Percentiles rank a stretch among this genome's conserved stretches.
phyloP scores from a whole-genome alignment of 2,888 invertebrate species.

The Polymixis flavicincta region DNA sequence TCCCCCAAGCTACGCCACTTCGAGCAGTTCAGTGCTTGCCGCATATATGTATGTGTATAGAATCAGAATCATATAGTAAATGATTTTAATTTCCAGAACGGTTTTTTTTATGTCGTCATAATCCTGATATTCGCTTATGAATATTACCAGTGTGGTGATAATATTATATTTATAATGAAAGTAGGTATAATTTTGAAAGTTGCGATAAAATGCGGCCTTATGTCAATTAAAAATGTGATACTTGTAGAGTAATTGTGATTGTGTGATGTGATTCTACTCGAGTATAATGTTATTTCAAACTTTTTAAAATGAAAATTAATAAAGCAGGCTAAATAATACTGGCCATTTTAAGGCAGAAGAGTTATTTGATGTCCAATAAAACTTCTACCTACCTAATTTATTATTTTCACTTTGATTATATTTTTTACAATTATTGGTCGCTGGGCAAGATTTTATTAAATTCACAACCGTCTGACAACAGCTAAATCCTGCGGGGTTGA shows the following conservation, averaged over 20 bases:
- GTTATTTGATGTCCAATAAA: background rate
- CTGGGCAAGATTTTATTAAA: conserved; percentile 21
- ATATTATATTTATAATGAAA: conserved; percentile 8
- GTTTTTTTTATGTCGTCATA: background rate
- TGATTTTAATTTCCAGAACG: background rate
- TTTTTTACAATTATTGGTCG: conserved; percentile 1
- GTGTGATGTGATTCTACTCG: background rate
- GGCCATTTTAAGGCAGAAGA: background rate
- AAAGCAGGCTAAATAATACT: background rate
- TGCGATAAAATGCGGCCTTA: background rate
- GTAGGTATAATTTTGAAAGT: background rate
- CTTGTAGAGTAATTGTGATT: background rate
- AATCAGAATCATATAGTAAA: background rate
- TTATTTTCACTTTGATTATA: background rate
- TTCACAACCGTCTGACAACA: conserved; percentile 6
- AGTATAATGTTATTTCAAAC: background rate
- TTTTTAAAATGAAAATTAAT: background rate
- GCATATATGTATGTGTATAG: no score
- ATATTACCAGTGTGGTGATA: background rate
- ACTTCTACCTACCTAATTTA: background rate
- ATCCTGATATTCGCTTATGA: background rate
- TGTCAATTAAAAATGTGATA: background rate
- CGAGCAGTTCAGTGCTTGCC: no score
- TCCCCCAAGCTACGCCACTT: no score
- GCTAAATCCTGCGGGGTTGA: conserved; percentile 19